A percentile compares a stretch with the other conserved stretches of the same genome.
Conservation (phyloP, 1,140 invertebrate genomes). For the Bombus consobrinus region DNA sequence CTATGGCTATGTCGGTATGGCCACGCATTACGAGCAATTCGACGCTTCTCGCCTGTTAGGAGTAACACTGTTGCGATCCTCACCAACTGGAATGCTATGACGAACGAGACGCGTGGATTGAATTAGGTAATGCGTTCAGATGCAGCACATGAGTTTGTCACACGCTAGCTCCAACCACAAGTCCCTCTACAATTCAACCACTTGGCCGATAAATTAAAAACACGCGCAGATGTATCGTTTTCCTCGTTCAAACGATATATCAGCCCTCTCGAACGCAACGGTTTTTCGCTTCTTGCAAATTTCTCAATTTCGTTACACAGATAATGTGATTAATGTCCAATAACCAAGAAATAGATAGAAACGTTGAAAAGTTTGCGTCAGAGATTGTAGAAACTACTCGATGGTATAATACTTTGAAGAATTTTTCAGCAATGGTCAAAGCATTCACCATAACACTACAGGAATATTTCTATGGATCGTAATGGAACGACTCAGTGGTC, state of each 20-base stretch:
- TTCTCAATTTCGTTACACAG: not conserved
- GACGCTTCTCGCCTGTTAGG: not conserved
- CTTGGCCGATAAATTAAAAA: not conserved
- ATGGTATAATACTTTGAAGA: too few species aligned
- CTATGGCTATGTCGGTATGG: not conserved
- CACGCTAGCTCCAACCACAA: not conserved
- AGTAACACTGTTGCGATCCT: conserved; percentile 11
- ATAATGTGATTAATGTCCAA: too few species aligned
- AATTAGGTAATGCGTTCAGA: conserved; percentile 16
- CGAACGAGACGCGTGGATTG: conserved; percentile 9
- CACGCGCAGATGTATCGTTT: not conserved
- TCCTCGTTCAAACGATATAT: too few species aligned
- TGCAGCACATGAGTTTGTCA: not conserved
- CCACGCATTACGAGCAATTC: conserved; percentile 12
- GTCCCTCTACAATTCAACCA: not conserved
- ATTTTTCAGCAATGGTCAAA: too few species aligned
- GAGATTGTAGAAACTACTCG: too few species aligned
- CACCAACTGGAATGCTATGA: conserved; percentile 6
- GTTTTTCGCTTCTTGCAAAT: not conserved
- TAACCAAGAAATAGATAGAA: too few species aligned
- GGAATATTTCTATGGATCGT: not conserved
- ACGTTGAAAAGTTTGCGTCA: not conserved
- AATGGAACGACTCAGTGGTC: not conserved
- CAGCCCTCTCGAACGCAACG: too few species aligned
- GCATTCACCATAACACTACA: not conserved